Evolutionary conservation across 2,113 vertebrate genomes (phyloP), one percentile per base, ranked within the genome.

Genomic region (Sapayoa aenigma): DNA sequence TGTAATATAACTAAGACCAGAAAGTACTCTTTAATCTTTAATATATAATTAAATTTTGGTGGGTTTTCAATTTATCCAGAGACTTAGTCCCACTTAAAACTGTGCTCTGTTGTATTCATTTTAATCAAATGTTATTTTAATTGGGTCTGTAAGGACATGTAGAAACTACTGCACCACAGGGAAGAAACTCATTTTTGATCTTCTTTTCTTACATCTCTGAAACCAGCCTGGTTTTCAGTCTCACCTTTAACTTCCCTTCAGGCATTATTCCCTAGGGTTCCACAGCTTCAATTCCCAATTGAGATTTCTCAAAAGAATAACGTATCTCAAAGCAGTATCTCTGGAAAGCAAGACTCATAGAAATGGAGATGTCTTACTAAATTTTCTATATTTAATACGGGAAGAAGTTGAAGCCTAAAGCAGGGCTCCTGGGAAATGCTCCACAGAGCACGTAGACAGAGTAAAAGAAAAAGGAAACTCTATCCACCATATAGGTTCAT

Each of bases 51-150:
- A 95, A 94, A 83, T 79, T 80, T 87, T 96, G 81, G 81, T 84
- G 84, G 10, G 73, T 96, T 95, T 94, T 69, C 71, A 93, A 87
- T 95, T 93, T 69, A 91, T 85, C 87, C 89, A 93, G 91, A 97
- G 81, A 95, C 77, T 72, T 20, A 56, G 49, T 19, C 84, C 56
- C 62, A 79, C 39, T 92, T 89, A 87, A 92, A 94, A 78, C 37
- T 63, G 37, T 50, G 78, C 89, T 96, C 93, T 97, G 62, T 94
- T 95, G 62, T 82, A 89, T n/a, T 76, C 46, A 77, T 83, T 95
- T 92, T 94, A 96, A 95, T 95, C 81, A 95, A 96, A 93, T 82
- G 46, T 95, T 95, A 90, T 94, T 94, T 93, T 97, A 96, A 97
- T 97, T 95, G 68, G 74, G 95, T 95, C 94, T 96, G 89, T 73